Evolutionary conservation across 2,113 vertebrate species (phyloP).

Genomic region (Setophaga kirtlandii): DNA sequence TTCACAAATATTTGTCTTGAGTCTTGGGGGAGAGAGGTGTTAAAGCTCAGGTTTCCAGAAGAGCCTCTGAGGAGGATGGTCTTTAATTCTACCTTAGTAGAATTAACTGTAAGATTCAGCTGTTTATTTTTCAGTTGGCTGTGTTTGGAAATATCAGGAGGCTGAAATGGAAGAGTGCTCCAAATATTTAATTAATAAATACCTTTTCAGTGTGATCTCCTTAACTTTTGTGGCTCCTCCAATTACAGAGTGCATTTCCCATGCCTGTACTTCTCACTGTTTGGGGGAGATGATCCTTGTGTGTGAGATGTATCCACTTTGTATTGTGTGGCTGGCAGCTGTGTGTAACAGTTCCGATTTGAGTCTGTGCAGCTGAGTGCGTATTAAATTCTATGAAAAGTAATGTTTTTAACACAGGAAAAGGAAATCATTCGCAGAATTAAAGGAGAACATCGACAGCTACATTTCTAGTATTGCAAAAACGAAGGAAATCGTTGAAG

Average conservation of each 20-base stretch:
- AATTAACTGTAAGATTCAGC: not conserved
- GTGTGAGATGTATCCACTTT: not conserved
- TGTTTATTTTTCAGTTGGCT: not conserved
- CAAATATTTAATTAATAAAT: not conserved
- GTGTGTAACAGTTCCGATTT: not conserved
- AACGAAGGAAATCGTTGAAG: slow-evolving; percentile 68
- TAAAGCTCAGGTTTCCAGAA: not conserved
- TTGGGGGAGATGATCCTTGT: not conserved
- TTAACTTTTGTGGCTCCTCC: not conserved
- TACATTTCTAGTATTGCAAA: slow-evolving; percentile 58
- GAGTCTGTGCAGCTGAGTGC: not conserved
- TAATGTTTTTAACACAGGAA: slow-evolving; percentile 72
- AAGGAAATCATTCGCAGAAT: slow-evolving; percentile 65
- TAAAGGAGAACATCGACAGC: slow-evolving; percentile 63
- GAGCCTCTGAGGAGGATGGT: not conserved
- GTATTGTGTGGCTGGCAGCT: not conserved
- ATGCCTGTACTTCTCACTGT: fast-evolving
- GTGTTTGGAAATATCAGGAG: not conserved
- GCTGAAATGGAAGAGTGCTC: not conserved
- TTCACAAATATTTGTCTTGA: not conserved
- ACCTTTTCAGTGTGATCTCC: not conserved
- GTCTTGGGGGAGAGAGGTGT: not conserved
- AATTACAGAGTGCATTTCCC: not conserved
- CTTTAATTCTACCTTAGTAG: not conserved
- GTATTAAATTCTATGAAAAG: not conserved